phyloP scores from a whole-genome alignment of 2,797 vertebrate genomes.

The Poecilia velifera region DNA sequence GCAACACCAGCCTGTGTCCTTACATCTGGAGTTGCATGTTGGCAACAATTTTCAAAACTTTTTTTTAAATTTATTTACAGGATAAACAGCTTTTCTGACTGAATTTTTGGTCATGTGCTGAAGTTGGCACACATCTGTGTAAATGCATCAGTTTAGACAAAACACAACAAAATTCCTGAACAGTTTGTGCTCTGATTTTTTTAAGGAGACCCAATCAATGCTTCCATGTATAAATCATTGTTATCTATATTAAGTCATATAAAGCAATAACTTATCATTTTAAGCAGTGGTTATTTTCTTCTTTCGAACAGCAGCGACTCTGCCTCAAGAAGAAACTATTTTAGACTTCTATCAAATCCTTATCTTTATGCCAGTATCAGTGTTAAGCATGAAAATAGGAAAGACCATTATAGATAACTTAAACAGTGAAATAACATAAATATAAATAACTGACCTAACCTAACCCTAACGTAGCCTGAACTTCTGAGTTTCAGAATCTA shows the following conservation, averaged over 20 bases:
- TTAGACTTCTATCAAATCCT: background rate
- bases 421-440: background rate
- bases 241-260: background rate
- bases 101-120: background rate
- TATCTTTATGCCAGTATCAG: background rate
- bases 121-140: background rate
- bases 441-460: background rate
- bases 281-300: conserved; percentile 1
- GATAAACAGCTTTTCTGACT: background rate
- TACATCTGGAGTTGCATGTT: background rate
- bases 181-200: background rate
- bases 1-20: background rate
- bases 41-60: background rate
- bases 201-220: background rate
- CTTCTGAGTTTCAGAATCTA: background rate
- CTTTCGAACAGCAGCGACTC: background rate
- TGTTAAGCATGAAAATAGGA: background rate
- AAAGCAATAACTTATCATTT: background rate
- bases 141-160: background rate
- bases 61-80: background rate
- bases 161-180: background rate
- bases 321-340: background rate
- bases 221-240: background rate
- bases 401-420: background rate
- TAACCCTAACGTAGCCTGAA: background rate